Evolutionary conservation across 2,888 invertebrate species (phyloP), one percentile per base, ranked within the genome.

Genomic region (Petrolisthes cinctipes): DNA sequence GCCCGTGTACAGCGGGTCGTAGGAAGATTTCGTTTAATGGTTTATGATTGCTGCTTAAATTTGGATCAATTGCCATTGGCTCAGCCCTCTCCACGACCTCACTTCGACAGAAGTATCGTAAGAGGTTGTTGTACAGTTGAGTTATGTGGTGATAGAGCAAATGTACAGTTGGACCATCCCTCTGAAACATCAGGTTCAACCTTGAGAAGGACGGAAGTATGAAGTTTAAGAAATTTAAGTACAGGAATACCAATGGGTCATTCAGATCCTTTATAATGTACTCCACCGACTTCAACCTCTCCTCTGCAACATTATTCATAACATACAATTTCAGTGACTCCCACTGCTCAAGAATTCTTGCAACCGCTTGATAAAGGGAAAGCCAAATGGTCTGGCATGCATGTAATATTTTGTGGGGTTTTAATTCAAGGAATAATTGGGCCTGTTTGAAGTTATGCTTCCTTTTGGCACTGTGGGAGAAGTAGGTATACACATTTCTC

Each of bases 401-500:
- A 84, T 84, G 78, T 17, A 84, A 57, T 11, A 84, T 76, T 51
- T 76, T 84, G 20, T 84, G 84, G 23, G 84, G 78, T 51, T 84
- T 84, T 7, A 84, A n/a, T 53, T 76, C 76, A 14, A 76, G 53
- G 17, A 79, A 78, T 51, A 17, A 6, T 51, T 84, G 37, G 23
- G 53, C 23, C n/a, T 76, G 84, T 23, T 57, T 54, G 23, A 84
- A 76, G 5, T 76, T 4, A 53, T 68, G n/a, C 3, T 84, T 76
- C 23, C 75, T 83, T 66, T 78, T 84, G 20, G 84, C 84, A 78
- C 61, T 84, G 78, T 84, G 84, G 54, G 84, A 56, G 17, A 84
- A 84, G 61, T 78, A 51, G 17, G 84, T 78, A n/a, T 76, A 84
- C 4, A 84, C 51, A 78, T 84, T 66, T 6, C 66, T 51, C 1